These are phyloP conservation scores for Clusia tigrina DNA, from an alignment of 2,888 invertebrate species.

Conservation along the genomic window DNA sequence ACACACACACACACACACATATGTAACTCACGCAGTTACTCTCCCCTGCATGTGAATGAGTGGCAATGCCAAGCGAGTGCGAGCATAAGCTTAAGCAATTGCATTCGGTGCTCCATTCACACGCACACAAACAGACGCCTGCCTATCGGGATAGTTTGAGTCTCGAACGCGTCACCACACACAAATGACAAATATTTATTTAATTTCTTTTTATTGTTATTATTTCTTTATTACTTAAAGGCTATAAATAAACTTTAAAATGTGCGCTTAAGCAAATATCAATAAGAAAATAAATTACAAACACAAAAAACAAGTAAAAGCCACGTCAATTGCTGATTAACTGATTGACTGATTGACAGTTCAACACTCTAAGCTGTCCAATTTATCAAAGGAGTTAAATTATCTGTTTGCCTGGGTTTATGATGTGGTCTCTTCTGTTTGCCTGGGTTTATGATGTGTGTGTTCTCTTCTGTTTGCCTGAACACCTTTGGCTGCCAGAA, in stretches of 20 bases:
- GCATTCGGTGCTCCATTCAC: neutral
- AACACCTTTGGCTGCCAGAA: neutral
- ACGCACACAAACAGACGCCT: too few relatives aligned
- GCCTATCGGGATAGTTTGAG: neutral
- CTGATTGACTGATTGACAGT: constrained; percentile 55
- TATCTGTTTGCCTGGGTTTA: neutral
- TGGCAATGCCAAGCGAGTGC: neutral
- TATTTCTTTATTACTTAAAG: neutral
- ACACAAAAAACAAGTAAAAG: too few relatives aligned
- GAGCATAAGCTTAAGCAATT: neutral
- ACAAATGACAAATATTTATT: constrained; percentile 11
- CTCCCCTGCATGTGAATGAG: neutral
- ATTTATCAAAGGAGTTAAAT: constrained; percentile 37
- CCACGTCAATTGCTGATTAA: neutral
- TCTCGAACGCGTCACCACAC: neutral
- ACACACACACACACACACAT: too few relatives aligned
- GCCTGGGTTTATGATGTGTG: constrained; percentile 2
- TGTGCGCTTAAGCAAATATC: neutral
- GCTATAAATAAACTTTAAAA: neutral
- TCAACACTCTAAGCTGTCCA: constrained; percentile 61
- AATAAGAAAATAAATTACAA: too few relatives aligned
- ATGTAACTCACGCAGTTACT: neutral
- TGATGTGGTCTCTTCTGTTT: neutral
- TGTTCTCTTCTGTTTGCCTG: neutral
- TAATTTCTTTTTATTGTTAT: constrained; percentile 17